phyloP scores from a whole-genome alignment of 2,797 vertebrate species.

The Malacoctenus gilli region DNA sequence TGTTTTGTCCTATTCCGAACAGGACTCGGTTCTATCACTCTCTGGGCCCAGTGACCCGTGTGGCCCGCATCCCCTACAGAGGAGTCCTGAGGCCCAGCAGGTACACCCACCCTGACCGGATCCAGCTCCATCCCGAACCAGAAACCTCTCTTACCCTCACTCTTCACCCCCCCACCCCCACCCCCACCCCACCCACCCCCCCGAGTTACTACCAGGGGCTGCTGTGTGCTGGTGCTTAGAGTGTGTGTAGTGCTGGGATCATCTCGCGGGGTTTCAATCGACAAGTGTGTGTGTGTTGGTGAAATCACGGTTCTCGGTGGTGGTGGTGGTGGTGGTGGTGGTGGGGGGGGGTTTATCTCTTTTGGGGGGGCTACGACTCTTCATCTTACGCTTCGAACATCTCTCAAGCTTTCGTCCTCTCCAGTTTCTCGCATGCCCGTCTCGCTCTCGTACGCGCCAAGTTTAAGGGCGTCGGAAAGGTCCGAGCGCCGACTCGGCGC shows the following conservation, averaged over 20 bases:
- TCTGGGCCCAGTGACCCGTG: conserved; percentile 96
- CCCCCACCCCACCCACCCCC: too few relatives aligned
- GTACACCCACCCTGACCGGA: conserved; percentile 84
- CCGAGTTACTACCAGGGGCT: conserved; percentile 47
- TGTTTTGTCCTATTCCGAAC: conserved; percentile 87
- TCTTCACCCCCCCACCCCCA: too few relatives aligned
- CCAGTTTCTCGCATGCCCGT: conserved; percentile 53
- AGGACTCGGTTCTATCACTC: conserved; percentile 99
- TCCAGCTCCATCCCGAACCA: conserved; percentile 71
- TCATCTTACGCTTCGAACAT: conserved; percentile 36
- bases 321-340: too few relatives aligned
- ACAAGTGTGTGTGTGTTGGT: conserved; percentile 13
- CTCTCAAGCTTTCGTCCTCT: conserved; percentile 36
- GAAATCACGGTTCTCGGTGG: conserved; percentile 32
- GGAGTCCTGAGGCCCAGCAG: conserved; percentile 97
- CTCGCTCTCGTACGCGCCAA: conserved; percentile 15
- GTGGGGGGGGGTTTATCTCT: conserved; percentile 25
- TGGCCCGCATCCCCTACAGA: conserved; percentile 97
- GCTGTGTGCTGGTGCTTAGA: conserved; percentile 56
- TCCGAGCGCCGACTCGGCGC: background rate
- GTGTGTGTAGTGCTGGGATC: conserved; percentile 36
- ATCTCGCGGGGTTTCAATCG: conserved; percentile 4
- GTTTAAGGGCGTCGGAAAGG: conserved; percentile 2
- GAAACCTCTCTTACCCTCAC: conserved; percentile 54
- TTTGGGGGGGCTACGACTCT: conserved; percentile 32